phyloP scores from a whole-genome alignment of 2,797 vertebrate species.

The Neostethus bicornis region DNA sequence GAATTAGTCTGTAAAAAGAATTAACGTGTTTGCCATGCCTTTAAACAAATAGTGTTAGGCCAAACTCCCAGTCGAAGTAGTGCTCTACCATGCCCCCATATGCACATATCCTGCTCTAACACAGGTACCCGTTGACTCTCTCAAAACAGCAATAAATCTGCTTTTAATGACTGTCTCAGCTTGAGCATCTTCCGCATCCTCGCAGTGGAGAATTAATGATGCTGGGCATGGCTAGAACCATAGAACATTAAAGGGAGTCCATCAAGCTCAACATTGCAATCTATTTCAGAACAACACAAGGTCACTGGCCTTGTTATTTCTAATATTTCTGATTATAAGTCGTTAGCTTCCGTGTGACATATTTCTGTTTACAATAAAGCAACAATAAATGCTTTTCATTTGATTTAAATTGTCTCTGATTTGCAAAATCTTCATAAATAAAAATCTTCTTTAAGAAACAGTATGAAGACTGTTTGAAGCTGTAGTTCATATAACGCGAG shows the following conservation, averaged over 20 bases:
- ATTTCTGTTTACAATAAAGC: too few species aligned
- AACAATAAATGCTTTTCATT: too few species aligned
- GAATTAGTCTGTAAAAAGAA: too few species aligned
- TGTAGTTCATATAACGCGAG: too few species aligned
- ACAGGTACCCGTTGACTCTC: neutral
- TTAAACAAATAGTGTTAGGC: too few species aligned
- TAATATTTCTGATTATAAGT: too few species aligned
- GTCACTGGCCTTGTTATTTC: neutral
- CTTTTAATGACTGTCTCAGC: neutral
- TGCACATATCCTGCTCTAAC: neutral
- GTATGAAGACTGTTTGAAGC: too few species aligned
- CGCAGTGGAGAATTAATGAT: neutral
- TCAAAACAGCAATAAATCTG: neutral
- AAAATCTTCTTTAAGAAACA: too few species aligned
- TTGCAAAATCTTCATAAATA: too few species aligned
- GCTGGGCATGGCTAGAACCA: neutral
- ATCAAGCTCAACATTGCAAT: neutral
- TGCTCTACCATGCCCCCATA: neutral
- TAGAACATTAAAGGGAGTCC: neutral
- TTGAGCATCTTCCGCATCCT: neutral
- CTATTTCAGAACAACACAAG: neutral
- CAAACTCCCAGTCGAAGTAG: neutral
- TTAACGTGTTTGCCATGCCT: too few species aligned
- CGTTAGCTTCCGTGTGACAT: too few species aligned
- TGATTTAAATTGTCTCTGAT: too few species aligned